Base-by-base conservation (phyloP, 2,797 vertebrate genomes). In the Tapirus indicus region DNA sequence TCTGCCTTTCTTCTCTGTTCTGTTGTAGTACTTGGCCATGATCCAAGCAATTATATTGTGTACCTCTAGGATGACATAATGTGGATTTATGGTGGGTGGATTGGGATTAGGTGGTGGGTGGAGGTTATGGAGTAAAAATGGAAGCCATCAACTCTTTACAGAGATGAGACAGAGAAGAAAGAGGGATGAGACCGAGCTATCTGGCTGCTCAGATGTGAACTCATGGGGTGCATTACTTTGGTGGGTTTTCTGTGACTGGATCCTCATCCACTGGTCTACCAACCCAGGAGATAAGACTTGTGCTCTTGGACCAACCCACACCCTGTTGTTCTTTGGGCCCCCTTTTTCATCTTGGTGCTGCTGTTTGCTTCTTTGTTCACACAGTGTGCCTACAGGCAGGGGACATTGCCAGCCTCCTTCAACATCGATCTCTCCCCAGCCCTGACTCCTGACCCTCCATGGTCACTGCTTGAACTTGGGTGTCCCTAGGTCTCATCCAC, bases 191-290 rank as follows among this genome's bases (percentile, higher is more conserved):
- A 27, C n/a, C 3, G 64, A 32, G 29, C 25, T 72, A 0, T 16
- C 7, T 12, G 49, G 60, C 29, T 32, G 29, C 35, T n/a, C 25
- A 38, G 32, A 2, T 0, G 8, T 2, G 21, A 3, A 8, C 38
- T 11, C 1, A 2, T 0, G 29, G 13, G 1, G 16, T 6, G 11
- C 32, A 7, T 9, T 2, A 2, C 29, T 62, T 29, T 6, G 7
- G 9, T 27, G 18, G 60, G 38, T 13, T 66, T 68, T 87, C 21
- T 35, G 7, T 49, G 47, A 54, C 32, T 52, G 49, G 58, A 11
- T 29, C 58, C 52, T 68, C 18, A 11, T 17, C 32, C 35, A 4
- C 3, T 16, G 41, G 80, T 77, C 44, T 64, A 2, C 35, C 8
- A 29, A 27, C 38, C 4, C 27, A 29, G 79, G 27, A 52, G 58